A percentile compares a stretch with the other conserved stretches of the same genome.
phyloP scores from a whole-genome alignment of 1,140 invertebrate species.

The Apocrypta bakeri region DNA sequence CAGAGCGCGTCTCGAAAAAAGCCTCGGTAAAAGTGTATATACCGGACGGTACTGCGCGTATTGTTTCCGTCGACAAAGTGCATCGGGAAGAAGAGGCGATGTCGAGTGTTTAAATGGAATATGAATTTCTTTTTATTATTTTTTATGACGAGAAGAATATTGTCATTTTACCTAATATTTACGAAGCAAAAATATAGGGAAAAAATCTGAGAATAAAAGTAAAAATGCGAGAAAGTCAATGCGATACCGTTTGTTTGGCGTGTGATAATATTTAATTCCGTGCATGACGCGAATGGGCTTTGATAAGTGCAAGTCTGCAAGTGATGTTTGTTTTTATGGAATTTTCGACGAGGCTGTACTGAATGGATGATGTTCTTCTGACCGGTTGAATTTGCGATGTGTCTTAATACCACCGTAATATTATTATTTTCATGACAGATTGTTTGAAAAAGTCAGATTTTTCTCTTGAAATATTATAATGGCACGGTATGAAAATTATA shows the following conservation, averaged over 20 bases:
- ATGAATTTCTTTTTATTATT: background rate
- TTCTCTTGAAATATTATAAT: too few species aligned
- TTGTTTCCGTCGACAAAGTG: background rate
- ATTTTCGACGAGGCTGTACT: background rate
- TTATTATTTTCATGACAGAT: too few species aligned
- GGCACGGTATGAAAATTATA: too few species aligned
- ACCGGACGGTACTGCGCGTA: background rate
- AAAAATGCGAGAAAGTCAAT: background rate
- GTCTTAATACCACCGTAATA: background rate
- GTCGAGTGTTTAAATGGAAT: background rate
- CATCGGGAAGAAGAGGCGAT: background rate
- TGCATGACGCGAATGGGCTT: background rate
- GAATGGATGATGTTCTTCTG: background rate
- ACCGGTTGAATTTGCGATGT: background rate
- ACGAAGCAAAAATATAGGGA: background rate
- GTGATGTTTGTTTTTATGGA: background rate
- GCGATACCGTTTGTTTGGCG: background rate
- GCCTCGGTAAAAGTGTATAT: conserved; percentile 5
- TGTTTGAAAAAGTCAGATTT: too few species aligned
- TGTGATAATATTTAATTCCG: conserved; percentile 2
- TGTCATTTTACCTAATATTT: background rate
- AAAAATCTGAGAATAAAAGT: background rate
- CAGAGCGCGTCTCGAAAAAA: background rate
- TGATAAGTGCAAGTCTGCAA: background rate
- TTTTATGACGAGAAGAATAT: background rate